Base-by-base conservation (phyloP, 2,888 invertebrate species). In the Thecocarcelia acutangulata region DNA sequence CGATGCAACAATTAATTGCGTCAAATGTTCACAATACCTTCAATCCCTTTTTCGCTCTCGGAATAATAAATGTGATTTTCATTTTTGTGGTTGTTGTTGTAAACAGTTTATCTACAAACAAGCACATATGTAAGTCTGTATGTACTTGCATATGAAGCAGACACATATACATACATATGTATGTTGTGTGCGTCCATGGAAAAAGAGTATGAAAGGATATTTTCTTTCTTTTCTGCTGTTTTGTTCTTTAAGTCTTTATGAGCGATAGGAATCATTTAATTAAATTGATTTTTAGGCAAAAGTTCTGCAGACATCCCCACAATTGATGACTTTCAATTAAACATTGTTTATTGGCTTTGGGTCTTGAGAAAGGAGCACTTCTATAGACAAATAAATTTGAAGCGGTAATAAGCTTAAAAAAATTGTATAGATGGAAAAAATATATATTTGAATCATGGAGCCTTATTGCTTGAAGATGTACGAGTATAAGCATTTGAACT, bases 211-310 rank as follows among this genome's bases (percentile, higher is more conserved):
- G 24, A 13, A 1, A 24, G 13, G n/a, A 6, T 19, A 40, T 64
- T 73, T 46, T 17, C 4, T n/a, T n/a, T 37, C 13, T 50, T 28
- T 33, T 70, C 13, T 40, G 21, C 17, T 24, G 42, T 17, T 44
- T 52, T 19, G n/a, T 56, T 33, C 52, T 44, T 76, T 80, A 68
- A 76, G 70, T 40, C 76, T 59, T 40, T 70, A 70, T 73, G 81
- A 80, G 73, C 68, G 84, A 84, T 84, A 83, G 74, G 28, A 72
- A 84, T 84, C 84, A 80, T 80, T 84, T 84, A 83, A 84, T 84
- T 83, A 84, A 84, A 80, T 69, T 59, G 78, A 82, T 78, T 82
- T 78, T 69, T 69, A 64, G 69, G 69, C 69, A 81, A 73, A 56
- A 44, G 58, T 77, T 69, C 73, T 56, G 33, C 64, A 58, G 42